Conservation (phyloP, 2,888 invertebrate species). For the Oscheius sp. region DNA sequence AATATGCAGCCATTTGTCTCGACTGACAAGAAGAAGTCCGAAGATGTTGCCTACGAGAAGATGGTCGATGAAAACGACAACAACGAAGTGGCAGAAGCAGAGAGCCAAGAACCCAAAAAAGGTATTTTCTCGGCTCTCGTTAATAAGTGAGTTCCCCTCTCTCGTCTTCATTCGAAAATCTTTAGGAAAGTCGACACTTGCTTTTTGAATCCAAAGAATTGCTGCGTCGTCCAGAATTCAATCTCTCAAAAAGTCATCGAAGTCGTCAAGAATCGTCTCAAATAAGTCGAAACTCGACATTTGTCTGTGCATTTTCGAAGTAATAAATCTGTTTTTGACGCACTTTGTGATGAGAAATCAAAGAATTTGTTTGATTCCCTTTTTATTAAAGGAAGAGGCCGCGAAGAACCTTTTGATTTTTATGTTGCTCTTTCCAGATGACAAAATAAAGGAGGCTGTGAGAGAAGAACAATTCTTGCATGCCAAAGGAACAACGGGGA, state of each 20-base stretch:
- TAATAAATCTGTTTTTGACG: too few species aligned
- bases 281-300: too few species aligned
- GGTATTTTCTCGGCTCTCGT: neutral
- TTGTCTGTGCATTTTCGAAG: too few species aligned
- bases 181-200: neutral
- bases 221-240: neutral
- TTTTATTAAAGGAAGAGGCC: too few species aligned
- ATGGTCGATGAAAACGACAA: constrained; percentile 2
- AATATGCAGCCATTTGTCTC: neutral
- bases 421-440: too few species aligned
- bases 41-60: constrained; percentile 17
- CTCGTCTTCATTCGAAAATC: neutral
- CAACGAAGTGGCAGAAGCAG: neutral
- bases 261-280: neutral
- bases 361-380: too few species aligned
- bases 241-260: neutral
- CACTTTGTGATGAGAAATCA: too few species aligned
- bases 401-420: too few species aligned
- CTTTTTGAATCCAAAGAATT: neutral
- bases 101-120: neutral
- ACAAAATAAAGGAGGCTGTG: too few species aligned
- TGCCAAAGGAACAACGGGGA: too few species aligned
- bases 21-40: constrained; percentile 5
- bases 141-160: neutral
- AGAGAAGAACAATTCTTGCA: too few species aligned